phyloP scores from a whole-genome alignment of 2,113 vertebrate species.

The Myotis yumanensis region DNA sequence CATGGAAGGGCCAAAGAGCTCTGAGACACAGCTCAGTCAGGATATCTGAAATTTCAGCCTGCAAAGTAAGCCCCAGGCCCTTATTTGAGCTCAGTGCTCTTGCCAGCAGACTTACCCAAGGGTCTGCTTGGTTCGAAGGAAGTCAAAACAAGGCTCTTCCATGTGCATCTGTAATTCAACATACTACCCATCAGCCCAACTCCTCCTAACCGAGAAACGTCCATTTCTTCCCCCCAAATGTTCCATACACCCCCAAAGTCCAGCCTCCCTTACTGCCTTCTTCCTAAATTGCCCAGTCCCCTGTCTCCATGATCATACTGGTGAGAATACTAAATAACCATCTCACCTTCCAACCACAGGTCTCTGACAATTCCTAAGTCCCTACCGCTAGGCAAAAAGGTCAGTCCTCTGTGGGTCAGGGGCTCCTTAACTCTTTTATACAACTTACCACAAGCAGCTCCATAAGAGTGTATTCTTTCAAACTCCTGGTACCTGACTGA shows the following conservation, averaged over 20 bases:
- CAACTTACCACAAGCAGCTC: slow-evolving; percentile 96
- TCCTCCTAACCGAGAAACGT: background rate
- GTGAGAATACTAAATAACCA: slow-evolving; percentile 16
- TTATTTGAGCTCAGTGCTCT: background rate
- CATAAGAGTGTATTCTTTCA: slow-evolving; percentile 95
- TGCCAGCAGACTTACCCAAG: slow-evolving; percentile 89
- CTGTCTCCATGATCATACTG: background rate
- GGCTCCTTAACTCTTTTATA: background rate
- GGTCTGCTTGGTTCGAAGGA: slow-evolving; percentile 97
- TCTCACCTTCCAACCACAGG: background rate
- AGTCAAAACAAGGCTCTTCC: slow-evolving; percentile 98
- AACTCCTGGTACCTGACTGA: slow-evolving; percentile 93
- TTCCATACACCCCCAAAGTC: background rate
- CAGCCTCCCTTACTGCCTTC: slow-evolving; percentile 9
- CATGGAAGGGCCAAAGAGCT: background rate
- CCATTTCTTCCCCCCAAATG: background rate
- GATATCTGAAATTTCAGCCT: background rate
- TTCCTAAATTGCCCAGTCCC: background rate
- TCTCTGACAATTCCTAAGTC: background rate
- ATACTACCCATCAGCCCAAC: background rate
- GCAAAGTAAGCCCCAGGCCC: background rate
- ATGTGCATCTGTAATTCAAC: slow-evolving; percentile 94
- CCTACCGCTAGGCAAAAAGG: background rate
- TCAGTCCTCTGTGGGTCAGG: background rate
- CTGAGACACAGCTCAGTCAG: background rate